These are phyloP conservation scores for Catagonus wagneri DNA, from an alignment of 2,113 vertebrate genomes.

Conservation along the genomic window DNA sequence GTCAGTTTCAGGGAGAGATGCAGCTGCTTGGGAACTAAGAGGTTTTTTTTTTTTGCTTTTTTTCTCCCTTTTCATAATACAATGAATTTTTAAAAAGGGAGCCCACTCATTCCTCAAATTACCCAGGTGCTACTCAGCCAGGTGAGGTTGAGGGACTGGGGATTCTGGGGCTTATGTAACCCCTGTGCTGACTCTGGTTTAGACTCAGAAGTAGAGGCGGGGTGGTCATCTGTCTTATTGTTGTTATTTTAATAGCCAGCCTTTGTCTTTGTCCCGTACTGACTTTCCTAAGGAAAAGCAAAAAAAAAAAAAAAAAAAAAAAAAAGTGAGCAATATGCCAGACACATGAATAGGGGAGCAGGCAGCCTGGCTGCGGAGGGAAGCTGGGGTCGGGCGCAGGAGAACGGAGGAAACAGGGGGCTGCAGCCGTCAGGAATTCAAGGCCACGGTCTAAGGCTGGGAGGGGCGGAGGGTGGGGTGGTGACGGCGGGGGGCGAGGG, in stretches of 20 bases:
- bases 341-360: neutral
- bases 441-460: neutral
- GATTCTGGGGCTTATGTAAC: neutral
- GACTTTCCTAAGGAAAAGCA: neutral
- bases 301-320: neutral
- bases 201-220: too few species aligned
- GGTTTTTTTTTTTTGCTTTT: neutral
- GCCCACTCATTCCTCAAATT: constrained; percentile 58
- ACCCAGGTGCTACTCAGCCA: constrained; percentile 42
- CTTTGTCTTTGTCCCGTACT: constrained; percentile 5
- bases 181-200: neutral
- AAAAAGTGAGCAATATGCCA: neutral
- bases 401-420: neutral
- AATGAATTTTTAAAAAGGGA: constrained; percentile 69
- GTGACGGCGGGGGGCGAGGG: neutral
- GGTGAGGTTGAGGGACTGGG: constrained; percentile 10
- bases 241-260: neutral
- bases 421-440: neutral
- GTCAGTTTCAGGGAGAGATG: neutral
- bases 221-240: neutral
- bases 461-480: neutral
- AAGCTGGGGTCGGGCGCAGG: neutral
- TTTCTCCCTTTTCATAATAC: constrained; percentile 21
- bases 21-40: neutral
- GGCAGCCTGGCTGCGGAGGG: neutral